These are phyloP conservation scores for Drosophila mojavensis DNA, from an alignment of 1,140 invertebrate genomes.

Conservation along the genomic window DNA sequence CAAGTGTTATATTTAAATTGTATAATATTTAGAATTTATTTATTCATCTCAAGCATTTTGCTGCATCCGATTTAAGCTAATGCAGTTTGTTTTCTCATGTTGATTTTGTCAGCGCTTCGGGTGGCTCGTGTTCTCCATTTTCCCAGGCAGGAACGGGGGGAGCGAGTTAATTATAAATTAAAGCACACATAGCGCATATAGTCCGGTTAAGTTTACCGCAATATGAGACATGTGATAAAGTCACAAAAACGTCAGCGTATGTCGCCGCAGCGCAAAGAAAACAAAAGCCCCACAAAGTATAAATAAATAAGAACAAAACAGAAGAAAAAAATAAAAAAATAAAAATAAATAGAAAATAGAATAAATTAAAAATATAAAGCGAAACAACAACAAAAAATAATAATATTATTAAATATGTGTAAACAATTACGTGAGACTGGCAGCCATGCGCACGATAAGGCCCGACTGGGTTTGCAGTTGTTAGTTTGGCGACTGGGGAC, in stretches of 20 bases:
- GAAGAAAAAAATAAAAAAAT: not conserved
- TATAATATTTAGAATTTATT: too few relatives aligned
- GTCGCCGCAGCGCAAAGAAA: slow-evolving; percentile 73
- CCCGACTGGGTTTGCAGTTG: not conserved
- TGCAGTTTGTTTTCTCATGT: too few relatives aligned
- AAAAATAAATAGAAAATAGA: slow-evolving; percentile 13
- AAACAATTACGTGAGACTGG: slow-evolving; percentile 80
- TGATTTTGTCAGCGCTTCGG: not conserved
- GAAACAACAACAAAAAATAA: slow-evolving; percentile 47
- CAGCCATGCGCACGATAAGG: slow-evolving; percentile 54
- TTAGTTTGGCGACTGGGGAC: not conserved
- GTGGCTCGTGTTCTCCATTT: not conserved
- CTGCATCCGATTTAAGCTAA: too few relatives aligned
- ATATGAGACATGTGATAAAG: slow-evolving; percentile 80
- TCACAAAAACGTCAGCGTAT: slow-evolving; percentile 74
- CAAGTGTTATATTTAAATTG: too few relatives aligned
- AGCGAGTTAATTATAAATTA: slow-evolving; percentile 21
- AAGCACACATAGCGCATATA: slow-evolving; percentile 22
- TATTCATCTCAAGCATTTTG: too few relatives aligned
- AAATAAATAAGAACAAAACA: slow-evolving; percentile 61
- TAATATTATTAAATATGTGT: slow-evolving; percentile 62
- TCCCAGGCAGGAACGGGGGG: not conserved
- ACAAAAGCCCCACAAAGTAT: slow-evolving; percentile 66
- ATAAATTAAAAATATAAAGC: slow-evolving; percentile 27
- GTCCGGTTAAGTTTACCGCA: slow-evolving; percentile 63